Percentiles rank a stretch among this genome's conserved stretches.
These are phyloP conservation scores for Cinclus cinclus DNA, from an alignment of 2,113 vertebrate genomes.

Conservation along the genomic window DNA sequence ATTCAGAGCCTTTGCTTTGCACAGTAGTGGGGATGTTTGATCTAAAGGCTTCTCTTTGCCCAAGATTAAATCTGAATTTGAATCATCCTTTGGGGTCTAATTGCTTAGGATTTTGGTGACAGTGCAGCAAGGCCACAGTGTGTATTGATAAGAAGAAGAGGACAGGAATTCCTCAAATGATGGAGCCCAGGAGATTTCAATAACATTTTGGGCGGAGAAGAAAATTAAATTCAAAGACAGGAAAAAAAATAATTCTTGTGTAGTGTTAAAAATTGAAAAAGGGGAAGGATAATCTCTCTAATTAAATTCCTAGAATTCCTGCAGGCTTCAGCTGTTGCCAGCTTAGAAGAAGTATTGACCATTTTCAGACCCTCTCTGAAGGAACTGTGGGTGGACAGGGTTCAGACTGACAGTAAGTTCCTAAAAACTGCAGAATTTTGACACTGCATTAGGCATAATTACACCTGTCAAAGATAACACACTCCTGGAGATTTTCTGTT, in stretches of 20 bases:
- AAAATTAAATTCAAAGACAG: neutral
- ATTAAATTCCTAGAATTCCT: neutral
- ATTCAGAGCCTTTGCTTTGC: conserved; percentile 34
- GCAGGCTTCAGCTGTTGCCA: neutral
- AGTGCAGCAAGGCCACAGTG: neutral
- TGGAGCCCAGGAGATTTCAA: neutral
- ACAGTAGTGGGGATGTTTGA: conserved; percentile 1
- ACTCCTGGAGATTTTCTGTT: neutral
- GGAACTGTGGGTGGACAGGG: conserved; percentile 19
- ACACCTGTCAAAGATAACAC: neutral
- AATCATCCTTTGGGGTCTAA: conserved; percentile 48
- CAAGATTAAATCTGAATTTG: conserved; percentile 48
- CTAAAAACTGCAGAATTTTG: neutral
- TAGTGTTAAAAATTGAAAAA: neutral
- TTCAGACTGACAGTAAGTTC: neutral
- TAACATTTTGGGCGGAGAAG: neutral
- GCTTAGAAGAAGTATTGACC: neutral
- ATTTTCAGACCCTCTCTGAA: neutral
- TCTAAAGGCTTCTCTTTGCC: conserved; percentile 33
- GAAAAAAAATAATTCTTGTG: neutral
- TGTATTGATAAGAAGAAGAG: neutral
- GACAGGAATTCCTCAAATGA: neutral
- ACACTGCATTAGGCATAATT: conserved; percentile 24
- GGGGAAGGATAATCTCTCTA: neutral
- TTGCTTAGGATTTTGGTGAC: conserved; percentile 30